Base-by-base conservation (phyloP, 2,888 invertebrate species). In the Bursaphelenchus okinawaensis region DNA sequence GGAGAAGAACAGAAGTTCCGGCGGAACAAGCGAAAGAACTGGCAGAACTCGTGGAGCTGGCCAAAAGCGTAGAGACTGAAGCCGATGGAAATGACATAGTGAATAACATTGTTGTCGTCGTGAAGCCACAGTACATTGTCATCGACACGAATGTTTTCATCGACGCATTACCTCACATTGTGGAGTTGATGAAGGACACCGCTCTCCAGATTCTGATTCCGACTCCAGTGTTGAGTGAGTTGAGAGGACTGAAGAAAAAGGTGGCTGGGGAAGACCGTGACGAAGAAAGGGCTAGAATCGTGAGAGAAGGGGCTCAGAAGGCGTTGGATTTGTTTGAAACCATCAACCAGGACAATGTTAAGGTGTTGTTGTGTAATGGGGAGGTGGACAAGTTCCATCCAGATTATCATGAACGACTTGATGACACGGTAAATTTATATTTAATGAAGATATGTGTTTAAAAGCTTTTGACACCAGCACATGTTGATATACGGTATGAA, bases 141-240 rank as follows among this genome's bases (percentile, higher is more conserved):
- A 59, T 59, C 9, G 60, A 59, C 52, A 59, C 60, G 12, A 59
- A 59, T 19, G 31, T 50, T 9, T 50, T 59, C 7, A 59, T 59
- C 23, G 60, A 59, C 7, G 60, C 50, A n/a, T 29, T 59, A 27
- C 50, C 31, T 27, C 4, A 23, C 12, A 40, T 59, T 12, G 24
- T 59, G 50, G n/a, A 50, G 19, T 29, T 59, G 51, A 50, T 59
- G 50, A 27, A 59, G 6, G 60, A 59, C 19, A 31, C 52, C 16
- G 50, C 20, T 24, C 50, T 59, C 26, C 29, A 16, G n/a, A 52
- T 59, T 9, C 60, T 59, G 19, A 27, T 59, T 20, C 60, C 60
- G 16, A 40, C 52, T 1, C 19, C 52, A 40, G 60, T 59, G 8
- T 19, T 59, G 50, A 59, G 60, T 29, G 60, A 59, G 55, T 29